Conservation (phyloP, 2,797 vertebrate species). For the Anableps anableps region DNA sequence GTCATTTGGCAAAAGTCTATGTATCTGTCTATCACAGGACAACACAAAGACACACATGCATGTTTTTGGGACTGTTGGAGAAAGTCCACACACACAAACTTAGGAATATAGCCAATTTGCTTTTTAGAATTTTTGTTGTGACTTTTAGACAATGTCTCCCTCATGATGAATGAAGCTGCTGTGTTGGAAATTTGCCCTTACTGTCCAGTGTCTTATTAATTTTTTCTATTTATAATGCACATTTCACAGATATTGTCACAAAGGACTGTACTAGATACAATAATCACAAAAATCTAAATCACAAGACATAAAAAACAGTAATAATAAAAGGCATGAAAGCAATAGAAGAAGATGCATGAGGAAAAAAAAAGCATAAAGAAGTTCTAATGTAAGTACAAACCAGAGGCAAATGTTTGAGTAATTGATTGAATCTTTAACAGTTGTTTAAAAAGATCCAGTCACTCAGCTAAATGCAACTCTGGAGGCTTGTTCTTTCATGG, state of each 20-base stretch:
- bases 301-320: not conserved
- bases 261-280: not conserved
- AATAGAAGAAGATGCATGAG: not conserved
- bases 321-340: not conserved
- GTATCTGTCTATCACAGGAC: too few species aligned
- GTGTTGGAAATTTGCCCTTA: too few species aligned
- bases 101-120: too few species aligned
- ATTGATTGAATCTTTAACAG: not conserved
- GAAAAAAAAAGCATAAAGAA: not conserved
- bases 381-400: not conserved
- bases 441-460: too few species aligned
- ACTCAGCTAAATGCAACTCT: not conserved
- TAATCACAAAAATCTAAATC: not conserved
- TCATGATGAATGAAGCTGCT: too few species aligned
- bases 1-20: too few species aligned
- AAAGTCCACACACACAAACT: too few species aligned
- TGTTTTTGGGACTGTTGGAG: too few species aligned
- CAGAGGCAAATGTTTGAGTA: not conserved
- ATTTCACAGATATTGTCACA: not conserved
- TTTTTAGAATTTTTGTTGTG: too few species aligned
- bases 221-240: not conserved
- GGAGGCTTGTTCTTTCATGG: not conserved
- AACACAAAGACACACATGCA: too few species aligned
- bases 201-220: too few species aligned
- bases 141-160: too few species aligned